Evolutionary conservation across 2,113 vertebrate genomes (phyloP).

Genomic region (Typhlomys cinereus): DNA sequence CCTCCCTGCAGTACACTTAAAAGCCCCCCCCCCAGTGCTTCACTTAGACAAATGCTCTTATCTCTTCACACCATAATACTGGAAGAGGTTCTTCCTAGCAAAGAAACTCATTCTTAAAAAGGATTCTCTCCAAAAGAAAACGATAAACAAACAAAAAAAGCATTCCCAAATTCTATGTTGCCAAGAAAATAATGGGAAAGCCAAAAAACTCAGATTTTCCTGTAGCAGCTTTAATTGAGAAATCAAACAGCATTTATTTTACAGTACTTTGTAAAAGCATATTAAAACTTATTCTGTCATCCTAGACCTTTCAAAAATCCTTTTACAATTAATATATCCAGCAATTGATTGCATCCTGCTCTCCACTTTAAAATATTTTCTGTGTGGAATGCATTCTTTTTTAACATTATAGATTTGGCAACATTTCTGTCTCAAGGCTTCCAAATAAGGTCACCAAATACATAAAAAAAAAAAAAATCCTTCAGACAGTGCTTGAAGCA

Average conservation of each 20-base stretch:
- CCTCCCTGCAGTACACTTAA: no score
- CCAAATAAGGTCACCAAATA: slow-evolving; percentile 33
- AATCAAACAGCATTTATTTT: slow-evolving; percentile 67
- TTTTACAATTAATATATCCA: slow-evolving; percentile 41
- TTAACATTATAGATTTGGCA: slow-evolving; percentile 43
- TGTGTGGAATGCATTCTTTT: slow-evolving; percentile 21
- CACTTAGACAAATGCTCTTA: slow-evolving; percentile 43
- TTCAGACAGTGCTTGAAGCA: neutral
- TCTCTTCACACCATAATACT: neutral
- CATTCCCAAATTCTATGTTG: neutral
- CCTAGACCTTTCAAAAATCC: slow-evolving; percentile 31
- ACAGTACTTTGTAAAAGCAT: slow-evolving; percentile 44
- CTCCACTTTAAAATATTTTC: slow-evolving; percentile 43
- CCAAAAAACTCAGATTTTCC: slow-evolving; percentile 13
- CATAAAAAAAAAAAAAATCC: neutral
- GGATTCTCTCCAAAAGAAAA: neutral
- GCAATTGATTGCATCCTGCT: slow-evolving; percentile 49
- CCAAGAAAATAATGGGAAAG: neutral
- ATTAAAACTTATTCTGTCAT: slow-evolving; percentile 45
- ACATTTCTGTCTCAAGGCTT: slow-evolving; percentile 38
- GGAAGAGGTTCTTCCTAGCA: neutral
- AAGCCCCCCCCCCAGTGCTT: neutral
- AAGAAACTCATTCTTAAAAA: neutral
- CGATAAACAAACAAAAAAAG: neutral
- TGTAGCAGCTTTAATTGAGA: slow-evolving; percentile 54